Conservation (phyloP, 2,888 invertebrate genomes). For the Hirtodrosophila duncani region DNA sequence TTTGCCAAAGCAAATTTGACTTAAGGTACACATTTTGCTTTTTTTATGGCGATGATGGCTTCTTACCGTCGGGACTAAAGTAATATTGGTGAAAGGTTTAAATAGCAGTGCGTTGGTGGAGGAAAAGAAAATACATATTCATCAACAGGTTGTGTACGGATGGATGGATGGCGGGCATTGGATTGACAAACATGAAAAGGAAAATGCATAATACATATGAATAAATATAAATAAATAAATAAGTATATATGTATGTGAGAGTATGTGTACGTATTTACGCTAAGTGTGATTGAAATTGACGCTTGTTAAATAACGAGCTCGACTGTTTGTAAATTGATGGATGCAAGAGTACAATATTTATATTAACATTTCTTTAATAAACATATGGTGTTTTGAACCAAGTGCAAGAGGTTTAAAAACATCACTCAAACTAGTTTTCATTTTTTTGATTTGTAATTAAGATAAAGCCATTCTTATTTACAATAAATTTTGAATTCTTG, state of each 20-base stretch:
- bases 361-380: too few relatives aligned
- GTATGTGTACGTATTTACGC: too few relatives aligned
- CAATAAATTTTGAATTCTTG: too few relatives aligned
- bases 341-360: too few relatives aligned
- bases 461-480: too few relatives aligned
- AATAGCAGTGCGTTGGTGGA: slow-evolving; percentile 27
- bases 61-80: slow-evolving; percentile 18
- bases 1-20: slow-evolving; percentile 48
- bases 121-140: slow-evolving; percentile 33
- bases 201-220: slow-evolving; percentile 25
- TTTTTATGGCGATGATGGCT: slow-evolving; percentile 58
- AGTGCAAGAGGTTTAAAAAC: too few relatives aligned
- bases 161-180: slow-evolving; percentile 2
- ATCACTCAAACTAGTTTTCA: too few relatives aligned
- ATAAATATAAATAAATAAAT: slow-evolving; percentile 45
- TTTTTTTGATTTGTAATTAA: too few relatives aligned
- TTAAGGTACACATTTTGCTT: slow-evolving; percentile 51
- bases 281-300: slow-evolving; percentile 63
- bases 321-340: not conserved
- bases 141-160: slow-evolving; percentile 51
- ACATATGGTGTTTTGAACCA: too few relatives aligned
- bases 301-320: slow-evolving; percentile 23
- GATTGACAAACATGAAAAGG: slow-evolving; percentile 58
- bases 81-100: slow-evolving; percentile 28
- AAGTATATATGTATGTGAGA: too few relatives aligned